These are phyloP conservation scores for Drosophila trapezifrons DNA, from an alignment of 1,140 invertebrate genomes.

Conservation along the genomic window DNA sequence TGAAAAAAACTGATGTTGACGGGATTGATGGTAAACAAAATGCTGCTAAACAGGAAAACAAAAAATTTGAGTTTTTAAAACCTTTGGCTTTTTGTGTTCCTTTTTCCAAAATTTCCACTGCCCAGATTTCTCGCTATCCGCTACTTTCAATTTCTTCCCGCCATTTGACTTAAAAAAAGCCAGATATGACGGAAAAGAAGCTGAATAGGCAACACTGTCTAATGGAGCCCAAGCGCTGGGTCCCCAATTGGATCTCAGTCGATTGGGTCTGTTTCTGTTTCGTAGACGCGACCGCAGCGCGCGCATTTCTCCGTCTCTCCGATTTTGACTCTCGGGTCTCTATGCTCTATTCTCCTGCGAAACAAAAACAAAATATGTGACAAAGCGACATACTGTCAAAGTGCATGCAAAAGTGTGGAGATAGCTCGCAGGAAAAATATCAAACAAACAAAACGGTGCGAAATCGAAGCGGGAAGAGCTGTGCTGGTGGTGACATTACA, in stretches of 20 bases:
- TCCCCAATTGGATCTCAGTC: slow-evolving; percentile 68
- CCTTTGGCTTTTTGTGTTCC: too few species aligned
- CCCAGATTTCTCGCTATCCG: too few species aligned
- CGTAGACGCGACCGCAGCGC: slow-evolving; percentile 45
- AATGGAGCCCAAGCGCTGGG: slow-evolving; percentile 37
- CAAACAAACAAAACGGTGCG: slow-evolving; percentile 28
- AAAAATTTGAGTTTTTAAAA: too few species aligned
- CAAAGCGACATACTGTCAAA: slow-evolving; percentile 33
- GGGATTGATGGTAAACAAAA: too few species aligned
- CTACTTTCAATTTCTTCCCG: too few species aligned
- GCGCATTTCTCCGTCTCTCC: slow-evolving; percentile 28
- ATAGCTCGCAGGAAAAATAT: slow-evolving; percentile 20
- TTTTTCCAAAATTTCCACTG: too few species aligned
- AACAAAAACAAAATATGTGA: slow-evolving; percentile 65
- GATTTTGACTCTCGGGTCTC: slow-evolving; percentile 3
- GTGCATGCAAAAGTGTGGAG: slow-evolving; percentile 46
- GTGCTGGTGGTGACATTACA: slow-evolving; percentile 19
- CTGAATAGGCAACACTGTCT: not conserved
- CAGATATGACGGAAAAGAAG: too few species aligned
- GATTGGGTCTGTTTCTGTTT: slow-evolving; percentile 63
- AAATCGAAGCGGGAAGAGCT: slow-evolving; percentile 43
- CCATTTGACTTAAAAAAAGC: too few species aligned
- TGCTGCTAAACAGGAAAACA: too few species aligned
- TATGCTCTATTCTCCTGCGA: slow-evolving; percentile 12
- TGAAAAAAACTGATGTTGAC: too few species aligned